Evolutionary conservation across 2,113 vertebrate genomes (phyloP).

Genomic region (Haemorhous mexicanus): DNA sequence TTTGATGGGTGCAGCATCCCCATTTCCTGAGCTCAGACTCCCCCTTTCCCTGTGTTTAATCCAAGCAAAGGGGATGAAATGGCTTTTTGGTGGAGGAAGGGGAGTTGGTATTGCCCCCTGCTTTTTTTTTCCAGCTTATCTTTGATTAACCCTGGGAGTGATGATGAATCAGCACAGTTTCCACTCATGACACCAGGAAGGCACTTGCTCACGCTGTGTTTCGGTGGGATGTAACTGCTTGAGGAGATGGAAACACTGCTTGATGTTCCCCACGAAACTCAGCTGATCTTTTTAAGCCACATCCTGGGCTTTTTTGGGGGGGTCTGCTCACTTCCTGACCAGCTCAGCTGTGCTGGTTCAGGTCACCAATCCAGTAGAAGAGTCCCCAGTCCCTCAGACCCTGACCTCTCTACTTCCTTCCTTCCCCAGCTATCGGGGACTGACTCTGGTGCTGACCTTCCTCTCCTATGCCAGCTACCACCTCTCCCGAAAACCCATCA

Average conservation of each 20-base stretch:
- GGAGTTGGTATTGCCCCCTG: too few species aligned
- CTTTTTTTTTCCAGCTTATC: not conserved
- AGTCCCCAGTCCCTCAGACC: not conserved
- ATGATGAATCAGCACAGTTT: not conserved
- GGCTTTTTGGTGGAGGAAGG: not conserved
- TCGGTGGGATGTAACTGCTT: accelerated
- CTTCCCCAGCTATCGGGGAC: slow-evolving; percentile 82
- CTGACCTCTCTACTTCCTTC: not conserved
- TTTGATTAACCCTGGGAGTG: not conserved
- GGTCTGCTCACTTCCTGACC: not conserved
- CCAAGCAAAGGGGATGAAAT: not conserved
- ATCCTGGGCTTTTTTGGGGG: not conserved
- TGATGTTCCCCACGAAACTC: not conserved
- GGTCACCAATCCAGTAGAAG: not conserved
- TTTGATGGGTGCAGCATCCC: not conserved
- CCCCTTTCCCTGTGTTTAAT: not conserved
- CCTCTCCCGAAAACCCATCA: slow-evolving; percentile 95
- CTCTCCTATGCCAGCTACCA: slow-evolving; percentile 92
- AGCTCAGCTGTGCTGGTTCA: not conserved
- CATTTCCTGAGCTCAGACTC: not conserved
- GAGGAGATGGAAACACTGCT: not conserved
- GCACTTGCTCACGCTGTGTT: not conserved
- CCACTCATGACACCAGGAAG: not conserved
- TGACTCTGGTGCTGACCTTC: slow-evolving; percentile 89
- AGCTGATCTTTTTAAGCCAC: not conserved